Percentiles rank a stretch among this genome's conserved stretches.
phyloP scores from a whole-genome alignment of 2,888 invertebrate species.

The Conops quadrifasciatus region DNA sequence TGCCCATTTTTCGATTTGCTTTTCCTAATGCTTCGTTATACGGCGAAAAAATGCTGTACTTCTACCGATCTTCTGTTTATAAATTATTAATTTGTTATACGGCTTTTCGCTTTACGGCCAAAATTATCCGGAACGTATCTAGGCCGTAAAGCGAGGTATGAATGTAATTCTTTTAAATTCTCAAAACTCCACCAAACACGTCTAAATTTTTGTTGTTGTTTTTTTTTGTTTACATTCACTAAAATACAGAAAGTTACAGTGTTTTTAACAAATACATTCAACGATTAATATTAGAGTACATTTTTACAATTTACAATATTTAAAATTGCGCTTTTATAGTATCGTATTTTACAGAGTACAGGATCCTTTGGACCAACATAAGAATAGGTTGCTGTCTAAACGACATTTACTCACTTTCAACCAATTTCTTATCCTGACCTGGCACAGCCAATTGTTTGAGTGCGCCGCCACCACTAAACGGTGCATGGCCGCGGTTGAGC shows the following conservation, averaged over 20 bases:
- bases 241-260: not conserved
- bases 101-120: too few relatives aligned
- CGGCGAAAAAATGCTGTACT: too few relatives aligned
- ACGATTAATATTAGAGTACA: not conserved
- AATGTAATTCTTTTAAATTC: too few relatives aligned
- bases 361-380: too few relatives aligned
- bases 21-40: too few relatives aligned
- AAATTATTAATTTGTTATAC: too few relatives aligned
- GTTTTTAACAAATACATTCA: not conserved
- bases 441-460: constrained; percentile 59
- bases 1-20: too few relatives aligned
- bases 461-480: constrained; percentile 34
- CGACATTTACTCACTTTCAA: constrained; percentile 63
- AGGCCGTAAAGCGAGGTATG: too few relatives aligned
- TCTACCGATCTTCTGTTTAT: too few relatives aligned
- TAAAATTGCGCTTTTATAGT: not conserved
- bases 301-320: constrained; percentile 9
- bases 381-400: not conserved
- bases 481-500: constrained; percentile 39
- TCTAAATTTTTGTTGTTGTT: not conserved
- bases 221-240: constrained; percentile 4
- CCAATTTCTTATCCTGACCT: constrained; percentile 64
- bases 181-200: not conserved
- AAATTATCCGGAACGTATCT: too few relatives aligned
- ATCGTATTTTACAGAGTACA: too few relatives aligned